A percentile compares a stretch with the other conserved stretches of the same genome.
Evolutionary conservation across 2,113 vertebrate species (phyloP).

Genomic region (Cyanocitta stelleri): DNA sequence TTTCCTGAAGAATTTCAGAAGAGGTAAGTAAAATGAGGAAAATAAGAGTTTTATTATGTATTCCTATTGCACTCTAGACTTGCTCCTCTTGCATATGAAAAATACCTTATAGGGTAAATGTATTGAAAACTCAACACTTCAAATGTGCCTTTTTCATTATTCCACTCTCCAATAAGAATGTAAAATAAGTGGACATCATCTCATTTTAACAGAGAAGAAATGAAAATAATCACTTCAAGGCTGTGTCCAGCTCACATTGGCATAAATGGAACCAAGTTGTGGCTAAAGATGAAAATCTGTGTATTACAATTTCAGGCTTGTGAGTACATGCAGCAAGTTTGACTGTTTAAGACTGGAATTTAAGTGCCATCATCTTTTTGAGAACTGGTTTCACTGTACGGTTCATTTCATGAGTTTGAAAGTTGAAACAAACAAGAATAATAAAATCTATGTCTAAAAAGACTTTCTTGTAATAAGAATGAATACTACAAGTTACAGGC

Average conservation of each 20-base stretch:
- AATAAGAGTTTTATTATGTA: not conserved
- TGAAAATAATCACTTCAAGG: not conserved
- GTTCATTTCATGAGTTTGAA: not conserved
- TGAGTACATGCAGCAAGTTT: not conserved
- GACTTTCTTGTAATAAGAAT: not conserved
- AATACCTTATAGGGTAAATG: not conserved
- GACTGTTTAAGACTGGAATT: not conserved
- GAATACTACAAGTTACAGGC: not conserved
- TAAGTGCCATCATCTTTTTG: not conserved
- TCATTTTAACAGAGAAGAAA: not conserved
- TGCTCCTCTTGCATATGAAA: not conserved
- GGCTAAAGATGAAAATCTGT: not conserved
- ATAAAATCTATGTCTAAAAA: not conserved
- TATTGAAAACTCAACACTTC: not conserved
- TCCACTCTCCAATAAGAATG: not conserved
- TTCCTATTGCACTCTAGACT: not conserved
- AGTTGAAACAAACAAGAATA: not conserved
- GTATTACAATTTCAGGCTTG: not conserved
- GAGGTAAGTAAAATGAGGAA: not conserved
- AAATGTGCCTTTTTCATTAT: not conserved
- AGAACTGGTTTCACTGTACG: not conserved
- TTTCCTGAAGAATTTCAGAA: not conserved
- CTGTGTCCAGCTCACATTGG: not conserved
- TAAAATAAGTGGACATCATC: not conserved
- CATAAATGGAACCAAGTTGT: not conserved